A percentile compares a stretch with the other conserved stretches of the same genome.
phyloP scores from a whole-genome alignment of 2,113 vertebrate species.

The Psophia crepitans region DNA sequence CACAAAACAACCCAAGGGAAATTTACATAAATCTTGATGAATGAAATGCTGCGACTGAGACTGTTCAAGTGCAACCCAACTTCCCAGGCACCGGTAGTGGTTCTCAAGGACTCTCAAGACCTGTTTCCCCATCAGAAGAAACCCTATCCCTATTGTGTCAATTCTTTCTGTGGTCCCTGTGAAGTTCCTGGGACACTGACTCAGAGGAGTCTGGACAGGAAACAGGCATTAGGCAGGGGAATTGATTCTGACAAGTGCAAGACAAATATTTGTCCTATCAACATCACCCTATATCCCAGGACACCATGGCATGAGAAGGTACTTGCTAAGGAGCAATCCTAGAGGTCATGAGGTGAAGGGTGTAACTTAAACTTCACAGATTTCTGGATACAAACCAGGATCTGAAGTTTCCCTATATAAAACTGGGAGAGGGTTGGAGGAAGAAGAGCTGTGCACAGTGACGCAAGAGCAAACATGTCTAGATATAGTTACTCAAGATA shows the following conservation, averaged over 20 bases:
- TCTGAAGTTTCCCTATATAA: neutral
- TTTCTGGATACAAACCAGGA: neutral
- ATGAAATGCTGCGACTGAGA: neutral
- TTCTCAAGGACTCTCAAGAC: neutral
- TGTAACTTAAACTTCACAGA: neutral
- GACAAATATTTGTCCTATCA: neutral
- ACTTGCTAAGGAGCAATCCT: neutral
- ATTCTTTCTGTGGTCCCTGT: neutral
- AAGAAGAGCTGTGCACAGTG: neutral
- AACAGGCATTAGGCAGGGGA: neutral
- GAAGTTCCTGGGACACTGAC: neutral
- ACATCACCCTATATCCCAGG: accelerated
- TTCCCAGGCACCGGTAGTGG: neutral
- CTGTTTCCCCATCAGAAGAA: neutral
- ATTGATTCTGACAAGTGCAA: neutral
- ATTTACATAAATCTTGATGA: neutral
- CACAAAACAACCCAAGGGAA: neutral
- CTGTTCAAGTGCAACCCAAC: neutral
- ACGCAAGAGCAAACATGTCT: accelerated
- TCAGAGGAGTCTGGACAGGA: neutral
- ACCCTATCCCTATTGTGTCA: neutral
- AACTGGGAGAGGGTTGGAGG: neutral
- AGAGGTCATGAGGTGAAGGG: neutral
- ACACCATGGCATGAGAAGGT: neutral
- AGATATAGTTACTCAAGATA: neutral